phyloP scores from a whole-genome alignment of 2,888 invertebrate genomes.

The Lasioglossum zephyrum region DNA sequence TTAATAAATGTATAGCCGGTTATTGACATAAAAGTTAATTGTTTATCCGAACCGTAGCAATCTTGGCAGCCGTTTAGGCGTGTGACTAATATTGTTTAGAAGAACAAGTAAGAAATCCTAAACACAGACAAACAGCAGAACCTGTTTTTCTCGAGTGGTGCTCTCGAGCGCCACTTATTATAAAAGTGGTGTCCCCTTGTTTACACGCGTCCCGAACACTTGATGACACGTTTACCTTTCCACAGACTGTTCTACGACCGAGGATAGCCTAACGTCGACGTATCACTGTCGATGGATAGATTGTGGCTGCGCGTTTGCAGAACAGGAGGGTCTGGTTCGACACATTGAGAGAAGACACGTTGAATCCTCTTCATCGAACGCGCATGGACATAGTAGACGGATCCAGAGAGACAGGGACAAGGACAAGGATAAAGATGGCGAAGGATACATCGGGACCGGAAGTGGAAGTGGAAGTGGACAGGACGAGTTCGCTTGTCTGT shows the following conservation, averaged over 20 bases:
- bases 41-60: neutral
- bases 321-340: constrained; percentile 91
- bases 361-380: constrained; percentile 85
- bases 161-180: constrained; percentile 17
- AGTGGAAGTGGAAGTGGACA: constrained; percentile 51
- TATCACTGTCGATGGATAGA: constrained; percentile 93
- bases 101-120: neutral
- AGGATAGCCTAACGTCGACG: constrained; percentile 73
- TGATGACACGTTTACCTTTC: constrained; percentile 27
- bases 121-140: constrained; percentile 15
- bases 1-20: too few species aligned
- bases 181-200: constrained; percentile 13
- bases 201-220: constrained; percentile 21
- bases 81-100: neutral
- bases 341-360: constrained; percentile 95
- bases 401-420: constrained; percentile 74
- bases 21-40: neutral
- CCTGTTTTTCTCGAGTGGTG: constrained; percentile 14
- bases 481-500: constrained; percentile 96
- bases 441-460: constrained; percentile 17
- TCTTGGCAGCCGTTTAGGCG: neutral
- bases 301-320: constrained; percentile 92
- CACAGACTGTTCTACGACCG: constrained; percentile 69
- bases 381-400: constrained; percentile 76
- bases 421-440: constrained; percentile 60